Evolutionary conservation across 2,797 vertebrate species (phyloP).

Genomic region (Ctenopoma multispine): DNA sequence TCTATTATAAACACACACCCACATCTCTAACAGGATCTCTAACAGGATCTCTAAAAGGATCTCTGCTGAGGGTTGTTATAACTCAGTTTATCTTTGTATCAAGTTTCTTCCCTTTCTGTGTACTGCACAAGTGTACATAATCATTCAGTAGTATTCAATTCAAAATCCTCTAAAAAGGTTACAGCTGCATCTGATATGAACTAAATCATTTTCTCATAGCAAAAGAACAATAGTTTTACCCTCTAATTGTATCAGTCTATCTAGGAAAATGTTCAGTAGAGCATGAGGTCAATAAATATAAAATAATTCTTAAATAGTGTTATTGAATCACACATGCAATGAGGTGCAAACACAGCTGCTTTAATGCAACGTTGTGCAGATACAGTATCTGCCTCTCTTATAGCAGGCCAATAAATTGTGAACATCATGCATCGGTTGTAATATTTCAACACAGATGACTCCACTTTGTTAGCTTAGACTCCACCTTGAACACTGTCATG

Average conservation of each 20-base stretch:
- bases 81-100: background rate
- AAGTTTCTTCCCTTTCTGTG: no score
- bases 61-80: background rate
- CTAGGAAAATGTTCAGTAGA: background rate
- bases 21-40: background rate
- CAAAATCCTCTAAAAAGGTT: background rate
- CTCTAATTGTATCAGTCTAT: background rate
- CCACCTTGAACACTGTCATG: background rate
- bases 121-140: background rate
- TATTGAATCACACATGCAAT: background rate
- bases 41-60: background rate
- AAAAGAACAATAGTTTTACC: background rate
- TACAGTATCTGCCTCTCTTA: background rate
- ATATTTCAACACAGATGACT: background rate
- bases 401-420: background rate
- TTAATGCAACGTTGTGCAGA: background rate
- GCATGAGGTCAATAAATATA: background rate
- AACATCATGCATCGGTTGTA: background rate
- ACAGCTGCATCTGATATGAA: background rate
- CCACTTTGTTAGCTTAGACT: conserved; percentile 28
- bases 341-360: background rate
- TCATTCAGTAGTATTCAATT: background rate
- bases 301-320: background rate
- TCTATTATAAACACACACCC: conserved; percentile 9
- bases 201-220: background rate